Evolutionary conservation across 2,113 vertebrate genomes (phyloP), one percentile per base, ranked within the genome.

Genomic region (Corynorhinus townsendii): DNA sequence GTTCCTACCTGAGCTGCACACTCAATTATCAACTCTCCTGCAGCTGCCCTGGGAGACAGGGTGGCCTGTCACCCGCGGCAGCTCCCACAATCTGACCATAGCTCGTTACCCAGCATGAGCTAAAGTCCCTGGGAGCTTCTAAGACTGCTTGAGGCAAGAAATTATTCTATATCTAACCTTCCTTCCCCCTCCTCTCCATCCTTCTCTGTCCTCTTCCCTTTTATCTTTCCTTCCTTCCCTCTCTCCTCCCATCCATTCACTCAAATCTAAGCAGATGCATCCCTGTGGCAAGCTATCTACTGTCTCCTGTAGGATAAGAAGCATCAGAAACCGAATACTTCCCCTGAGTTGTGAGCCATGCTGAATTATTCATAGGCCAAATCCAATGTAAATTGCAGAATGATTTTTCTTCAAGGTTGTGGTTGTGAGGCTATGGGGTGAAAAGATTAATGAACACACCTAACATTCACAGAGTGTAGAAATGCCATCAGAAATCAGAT

Each of bases 351-450:
- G 28, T 68, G 88, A 97, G 95, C 82, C 62, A 4, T 80, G 73
- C 72, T 97, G 77, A 97, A 97, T 97, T 97, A 97, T 97, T 97
- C 85, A 97, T 95, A 72, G 38, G 22, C 68, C 38, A 75, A 89
- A 94, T 86, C 49, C 80, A 66, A 9, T 59, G 87, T 91, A 89
- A 71, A 84, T 86, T 93, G 94, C 86, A 80, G 82, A 94, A 62
- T 79, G 92, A 83, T 88, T 96, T 91, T 93, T 95, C 90, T 95
- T 89, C 90, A 96, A 93, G 95, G 95, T 86, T 92, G 52, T 69
- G 75, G 75, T 80, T 62, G 33, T 35, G 35, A 96, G 93, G 66
- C 52, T 80, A 26, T 0, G 16, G 11, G 43, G 26, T 45, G 20
- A 82, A 91, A 89, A 59, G 43, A 80, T 30, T 87, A 72, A 77